Percentiles rank a stretch among this genome's conserved stretches.
Evolutionary conservation across 2,797 vertebrate species (phyloP).

Genomic region (Paratrypauchen microcephalus): DNA sequence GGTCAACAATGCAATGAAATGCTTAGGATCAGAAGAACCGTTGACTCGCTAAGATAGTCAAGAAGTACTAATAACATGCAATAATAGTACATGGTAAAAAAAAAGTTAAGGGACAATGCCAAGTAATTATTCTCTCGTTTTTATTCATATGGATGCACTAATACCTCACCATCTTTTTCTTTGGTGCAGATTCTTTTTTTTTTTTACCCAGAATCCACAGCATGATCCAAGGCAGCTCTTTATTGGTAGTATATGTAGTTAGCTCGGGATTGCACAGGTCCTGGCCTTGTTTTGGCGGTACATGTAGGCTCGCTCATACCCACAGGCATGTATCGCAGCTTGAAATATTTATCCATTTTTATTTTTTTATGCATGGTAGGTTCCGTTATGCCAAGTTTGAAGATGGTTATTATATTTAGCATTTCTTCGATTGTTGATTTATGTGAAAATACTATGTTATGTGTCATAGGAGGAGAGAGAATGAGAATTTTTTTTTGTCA

Average conservation of each 20-base stretch:
- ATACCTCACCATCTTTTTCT: slow-evolving; percentile 70
- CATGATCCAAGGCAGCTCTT: slow-evolving; percentile 74
- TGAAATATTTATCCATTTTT: slow-evolving; percentile 70
- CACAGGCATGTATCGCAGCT: slow-evolving; percentile 49
- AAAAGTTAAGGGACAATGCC: slow-evolving; percentile 24
- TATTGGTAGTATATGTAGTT: slow-evolving; percentile 70
- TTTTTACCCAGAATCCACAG: slow-evolving; percentile 40
- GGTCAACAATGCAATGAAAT: too few species aligned
- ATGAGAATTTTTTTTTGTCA: slow-evolving; percentile 5
- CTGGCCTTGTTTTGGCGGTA: slow-evolving; percentile 30
- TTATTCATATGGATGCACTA: slow-evolving; percentile 38
- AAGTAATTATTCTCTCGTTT: slow-evolving; percentile 43
- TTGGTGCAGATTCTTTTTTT: slow-evolving; percentile 30
- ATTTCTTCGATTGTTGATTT: slow-evolving; percentile 14
- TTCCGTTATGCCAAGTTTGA: slow-evolving; percentile 55
- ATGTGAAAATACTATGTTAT: slow-evolving; percentile 13
- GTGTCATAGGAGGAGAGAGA: slow-evolving; percentile 19
- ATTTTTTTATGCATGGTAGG: slow-evolving; percentile 61
- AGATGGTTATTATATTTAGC: slow-evolving; percentile 21
- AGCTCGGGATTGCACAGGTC: slow-evolving; percentile 42
- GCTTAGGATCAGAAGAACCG: too few species aligned
- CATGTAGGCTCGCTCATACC: slow-evolving; percentile 38
- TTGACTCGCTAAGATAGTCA: too few species aligned
- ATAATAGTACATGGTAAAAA: too few species aligned
- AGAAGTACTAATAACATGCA: too few species aligned